These are phyloP conservation scores for Clarias fuscus DNA, from an alignment of 2,797 vertebrate genomes.

Conservation along the genomic window DNA sequence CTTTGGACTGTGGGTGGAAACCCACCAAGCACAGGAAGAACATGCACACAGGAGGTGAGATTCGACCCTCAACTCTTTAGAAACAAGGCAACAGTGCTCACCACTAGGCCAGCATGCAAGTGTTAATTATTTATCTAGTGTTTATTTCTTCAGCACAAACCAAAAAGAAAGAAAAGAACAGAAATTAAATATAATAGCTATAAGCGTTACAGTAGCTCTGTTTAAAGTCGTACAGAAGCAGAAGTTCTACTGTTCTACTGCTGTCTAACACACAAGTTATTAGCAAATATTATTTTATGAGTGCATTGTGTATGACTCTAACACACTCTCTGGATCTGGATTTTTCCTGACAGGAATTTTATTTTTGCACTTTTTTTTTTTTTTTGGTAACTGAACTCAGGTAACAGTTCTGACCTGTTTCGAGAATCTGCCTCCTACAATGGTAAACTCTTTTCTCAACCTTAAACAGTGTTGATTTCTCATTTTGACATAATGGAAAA, in stretches of 20 bases:
- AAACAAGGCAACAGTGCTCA: too few species aligned
- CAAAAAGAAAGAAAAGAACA: background rate
- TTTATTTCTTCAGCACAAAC: slow-evolving; percentile 41
- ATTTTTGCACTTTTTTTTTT: background rate
- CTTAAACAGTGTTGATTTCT: background rate
- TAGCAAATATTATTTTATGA: background rate
- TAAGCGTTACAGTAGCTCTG: slow-evolving; percentile 42
- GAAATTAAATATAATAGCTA: slow-evolving; percentile 23
- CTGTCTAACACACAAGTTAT: background rate
- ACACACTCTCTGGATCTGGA: background rate
- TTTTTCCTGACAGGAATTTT: background rate
- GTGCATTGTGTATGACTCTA: background rate
- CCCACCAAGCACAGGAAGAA: too few species aligned
- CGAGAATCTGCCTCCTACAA: background rate
- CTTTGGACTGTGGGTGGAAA: too few species aligned
- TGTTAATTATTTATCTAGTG: slow-evolving; percentile 48
- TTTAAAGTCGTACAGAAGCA: slow-evolving; percentile 21
- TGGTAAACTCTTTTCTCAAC: background rate
- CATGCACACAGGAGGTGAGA: too few species aligned
- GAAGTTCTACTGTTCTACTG: background rate
- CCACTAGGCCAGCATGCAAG: too few species aligned
- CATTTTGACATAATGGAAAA: background rate
- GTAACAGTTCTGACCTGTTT: slow-evolving; percentile 17
- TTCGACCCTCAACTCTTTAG: too few species aligned
- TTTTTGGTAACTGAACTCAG: slow-evolving; percentile 6